These are phyloP conservation scores for Delia radicum DNA, from an alignment of 1,140 invertebrate species.

Conservation along the genomic window DNA sequence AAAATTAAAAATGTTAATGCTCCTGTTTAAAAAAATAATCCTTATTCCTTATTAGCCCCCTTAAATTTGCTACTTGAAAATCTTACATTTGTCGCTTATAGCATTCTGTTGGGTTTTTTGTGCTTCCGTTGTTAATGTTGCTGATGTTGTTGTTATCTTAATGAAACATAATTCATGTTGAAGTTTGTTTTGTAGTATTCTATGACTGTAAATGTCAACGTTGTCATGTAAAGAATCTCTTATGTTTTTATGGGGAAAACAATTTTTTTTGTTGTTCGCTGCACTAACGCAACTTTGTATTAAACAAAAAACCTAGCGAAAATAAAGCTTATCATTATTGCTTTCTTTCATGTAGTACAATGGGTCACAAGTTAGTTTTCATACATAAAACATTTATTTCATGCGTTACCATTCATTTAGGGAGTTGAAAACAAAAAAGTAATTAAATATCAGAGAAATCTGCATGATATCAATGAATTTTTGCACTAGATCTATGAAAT, in stretches of 20 bases:
- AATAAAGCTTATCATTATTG: neutral
- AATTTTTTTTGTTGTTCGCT: neutral
- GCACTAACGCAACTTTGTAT: neutral
- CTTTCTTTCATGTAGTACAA: too few species aligned
- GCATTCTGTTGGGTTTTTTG: neutral
- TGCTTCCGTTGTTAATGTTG: neutral
- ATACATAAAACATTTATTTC: too few species aligned
- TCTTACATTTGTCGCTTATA: neutral
- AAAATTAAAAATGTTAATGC: too few species aligned
- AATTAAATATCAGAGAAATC: too few species aligned
- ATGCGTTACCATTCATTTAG: too few species aligned
- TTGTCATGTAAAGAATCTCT: neutral
- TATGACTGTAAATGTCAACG: constrained; percentile 1
- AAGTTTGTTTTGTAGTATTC: neutral
- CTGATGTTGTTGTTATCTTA: neutral
- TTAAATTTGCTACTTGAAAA: neutral
- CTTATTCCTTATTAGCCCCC: neutral
- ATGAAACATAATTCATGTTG: neutral
- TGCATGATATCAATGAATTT: too few species aligned
- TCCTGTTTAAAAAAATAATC: neutral
- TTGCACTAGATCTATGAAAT: too few species aligned
- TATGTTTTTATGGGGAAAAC: too few species aligned
- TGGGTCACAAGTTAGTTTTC: too few species aligned
- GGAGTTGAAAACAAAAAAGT: too few species aligned
- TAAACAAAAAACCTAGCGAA: neutral